Conservation (phyloP, 35 echinoderm and acorn worm species). For the Eucidaris tribuloides region DNA sequence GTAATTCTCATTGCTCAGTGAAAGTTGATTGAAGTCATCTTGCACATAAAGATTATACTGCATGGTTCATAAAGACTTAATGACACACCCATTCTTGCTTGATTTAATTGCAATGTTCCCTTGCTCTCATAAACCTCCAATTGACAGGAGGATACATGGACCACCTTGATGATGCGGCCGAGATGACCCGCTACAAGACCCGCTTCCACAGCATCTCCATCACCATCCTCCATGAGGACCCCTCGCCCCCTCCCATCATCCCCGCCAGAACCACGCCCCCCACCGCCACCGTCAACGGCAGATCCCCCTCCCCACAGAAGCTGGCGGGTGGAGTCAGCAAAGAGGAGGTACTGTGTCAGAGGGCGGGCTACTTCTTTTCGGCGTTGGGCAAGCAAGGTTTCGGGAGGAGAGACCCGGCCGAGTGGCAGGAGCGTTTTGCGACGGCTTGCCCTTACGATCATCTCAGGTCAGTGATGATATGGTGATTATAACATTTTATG, state of each 20-base stretch:
- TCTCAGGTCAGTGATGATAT: slow-evolving; percentile 50
- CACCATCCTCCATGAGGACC: slow-evolving; percentile 92
- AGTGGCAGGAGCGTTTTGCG: slow-evolving; percentile 72
- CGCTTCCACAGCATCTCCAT: slow-evolving; percentile 78
- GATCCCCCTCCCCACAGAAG: neutral
- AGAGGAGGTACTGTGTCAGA: slow-evolving; percentile 54
- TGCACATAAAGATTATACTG: neutral
- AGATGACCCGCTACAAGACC: slow-evolving; percentile 87
- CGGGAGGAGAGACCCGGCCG: slow-evolving; percentile 61
- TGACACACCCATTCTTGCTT: neutral
- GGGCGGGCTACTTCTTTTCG: slow-evolving; percentile 64
- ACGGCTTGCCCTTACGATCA: slow-evolving; percentile 94
- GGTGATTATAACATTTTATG: too few species aligned
- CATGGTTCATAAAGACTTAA: neutral
- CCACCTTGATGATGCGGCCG: slow-evolving; percentile 62
- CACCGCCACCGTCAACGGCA: neutral
- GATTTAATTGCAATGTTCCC: neutral
- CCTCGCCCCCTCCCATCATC: slow-evolving; percentile 55
- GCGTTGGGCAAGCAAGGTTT: slow-evolving; percentile 74
- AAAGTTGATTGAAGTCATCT: too few species aligned
- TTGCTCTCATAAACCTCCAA: neutral
- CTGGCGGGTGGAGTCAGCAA: slow-evolving; percentile 1
- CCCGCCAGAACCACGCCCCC: neutral
- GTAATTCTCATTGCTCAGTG: too few species aligned
- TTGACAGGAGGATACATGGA: slow-evolving; percentile 26